Conservation (phyloP, 35 echinoderm and acorn worm species). For the Eucidaris tribuloides region DNA sequence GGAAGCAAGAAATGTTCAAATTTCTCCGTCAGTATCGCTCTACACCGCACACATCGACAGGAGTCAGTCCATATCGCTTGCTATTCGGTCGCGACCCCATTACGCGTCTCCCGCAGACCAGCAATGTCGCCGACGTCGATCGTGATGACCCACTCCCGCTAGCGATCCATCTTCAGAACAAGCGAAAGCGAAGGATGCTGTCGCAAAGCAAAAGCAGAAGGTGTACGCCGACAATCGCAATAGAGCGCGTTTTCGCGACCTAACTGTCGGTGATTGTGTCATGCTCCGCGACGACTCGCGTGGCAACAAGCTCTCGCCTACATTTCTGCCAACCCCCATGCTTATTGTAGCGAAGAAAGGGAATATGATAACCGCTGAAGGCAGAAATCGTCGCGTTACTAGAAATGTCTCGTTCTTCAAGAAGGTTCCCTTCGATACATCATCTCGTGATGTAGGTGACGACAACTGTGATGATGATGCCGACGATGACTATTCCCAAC, state of each 20-base stretch:
- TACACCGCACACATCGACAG: constrained; percentile 56
- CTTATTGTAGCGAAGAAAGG: no score
- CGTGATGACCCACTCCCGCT: not conserved
- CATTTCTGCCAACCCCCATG: no score
- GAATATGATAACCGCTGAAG: no score
- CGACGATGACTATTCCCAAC: no score
- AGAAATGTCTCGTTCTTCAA: no score
- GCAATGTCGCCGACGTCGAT: not conserved
- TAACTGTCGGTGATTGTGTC: no score
- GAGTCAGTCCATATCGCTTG: constrained; percentile 34
- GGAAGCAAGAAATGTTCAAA: constrained; percentile 33
- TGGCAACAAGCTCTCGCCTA: no score
- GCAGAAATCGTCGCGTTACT: no score
- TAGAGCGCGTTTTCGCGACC: not conserved
- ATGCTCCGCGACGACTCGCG: no score
- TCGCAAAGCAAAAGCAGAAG: not conserved
- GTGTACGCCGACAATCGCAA: not conserved
- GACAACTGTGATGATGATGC: no score
- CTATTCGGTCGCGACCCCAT: constrained; percentile 19
- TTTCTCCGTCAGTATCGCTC: constrained; percentile 61
- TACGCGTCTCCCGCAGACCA: constrained; percentile 8
- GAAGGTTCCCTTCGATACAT: no score
- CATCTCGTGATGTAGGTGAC: no score
- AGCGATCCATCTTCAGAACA: not conserved
- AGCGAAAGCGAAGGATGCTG: constrained; percentile 22